phyloP scores from a whole-genome alignment of 2,888 invertebrate genomes.

The Euclidia mi region DNA sequence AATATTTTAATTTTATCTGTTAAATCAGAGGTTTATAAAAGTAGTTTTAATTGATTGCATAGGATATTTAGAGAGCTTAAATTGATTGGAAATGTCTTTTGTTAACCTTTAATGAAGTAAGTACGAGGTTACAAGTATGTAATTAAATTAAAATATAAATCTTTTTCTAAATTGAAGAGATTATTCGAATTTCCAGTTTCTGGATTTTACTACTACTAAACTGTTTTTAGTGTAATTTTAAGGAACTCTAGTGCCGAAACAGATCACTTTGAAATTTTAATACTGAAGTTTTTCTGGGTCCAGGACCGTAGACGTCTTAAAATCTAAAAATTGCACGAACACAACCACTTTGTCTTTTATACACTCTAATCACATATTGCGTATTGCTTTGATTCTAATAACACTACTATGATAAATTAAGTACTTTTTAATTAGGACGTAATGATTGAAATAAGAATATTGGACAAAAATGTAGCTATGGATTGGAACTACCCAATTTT shows the following conservation, averaged over 20 bases:
- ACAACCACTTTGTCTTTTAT: constrained; percentile 88
- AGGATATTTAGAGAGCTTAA: too few relatives aligned
- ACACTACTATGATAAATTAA: constrained; percentile 65
- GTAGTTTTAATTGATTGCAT: too few relatives aligned
- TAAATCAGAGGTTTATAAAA: too few relatives aligned
- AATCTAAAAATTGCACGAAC: constrained; percentile 87
- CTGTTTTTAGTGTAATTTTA: background rate
- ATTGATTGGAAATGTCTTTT: constrained; percentile 2
- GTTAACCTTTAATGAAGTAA: background rate
- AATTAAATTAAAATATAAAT: too few relatives aligned
- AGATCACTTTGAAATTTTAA: constrained; percentile 41
- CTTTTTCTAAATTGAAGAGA: too few relatives aligned
- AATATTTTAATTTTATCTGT: too few relatives aligned
- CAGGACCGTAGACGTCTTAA: constrained; percentile 77
- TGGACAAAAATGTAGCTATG: constrained; percentile 25
- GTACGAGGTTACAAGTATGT: constrained; percentile 1
- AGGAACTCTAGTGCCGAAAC: constrained; percentile 13
- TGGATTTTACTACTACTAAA: constrained; percentile 16
- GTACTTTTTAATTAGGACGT: constrained; percentile 57
- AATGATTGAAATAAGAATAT: constrained; percentile 28
- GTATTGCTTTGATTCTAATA: constrained; percentile 77
- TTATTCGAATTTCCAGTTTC: too few relatives aligned
- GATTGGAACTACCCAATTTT: background rate
- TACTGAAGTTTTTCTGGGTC: constrained; percentile 66
- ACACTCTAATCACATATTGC: constrained; percentile 83